phyloP scores from a whole-genome alignment of 2,888 invertebrate genomes.

The Synanthedon tipuliformis region DNA sequence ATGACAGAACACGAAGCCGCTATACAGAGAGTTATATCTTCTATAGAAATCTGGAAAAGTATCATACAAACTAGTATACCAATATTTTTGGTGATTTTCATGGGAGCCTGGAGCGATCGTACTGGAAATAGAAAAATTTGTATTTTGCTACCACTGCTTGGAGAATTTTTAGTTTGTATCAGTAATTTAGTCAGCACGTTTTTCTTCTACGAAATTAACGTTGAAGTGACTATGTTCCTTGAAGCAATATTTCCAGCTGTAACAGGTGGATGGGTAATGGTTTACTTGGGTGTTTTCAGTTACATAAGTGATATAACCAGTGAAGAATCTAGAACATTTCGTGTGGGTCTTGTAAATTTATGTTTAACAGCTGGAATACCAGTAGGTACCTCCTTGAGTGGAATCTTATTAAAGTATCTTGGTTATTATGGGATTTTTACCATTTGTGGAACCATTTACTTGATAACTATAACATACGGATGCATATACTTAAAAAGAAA shows the following conservation, averaged over 20 bases:
- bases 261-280: constrained; percentile 67
- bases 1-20: constrained; percentile 72
- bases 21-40: constrained; percentile 67
- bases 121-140: constrained; percentile 69
- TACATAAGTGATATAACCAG: constrained; percentile 72
- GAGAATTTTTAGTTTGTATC: constrained; percentile 58
- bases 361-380: constrained; percentile 71
- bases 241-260: constrained; percentile 67
- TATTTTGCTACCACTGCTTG: constrained; percentile 65
- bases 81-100: constrained; percentile 63
- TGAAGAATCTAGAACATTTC: constrained; percentile 64
- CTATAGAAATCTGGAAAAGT: constrained; percentile 69
- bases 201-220: constrained; percentile 63
- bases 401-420: constrained; percentile 47
- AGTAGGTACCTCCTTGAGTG: constrained; percentile 67
- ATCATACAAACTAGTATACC: constrained; percentile 69
- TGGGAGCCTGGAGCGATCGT: constrained; percentile 74
- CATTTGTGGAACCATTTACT: constrained; percentile 38
- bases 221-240: constrained; percentile 64
- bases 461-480: constrained; percentile 51
- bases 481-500: constrained; percentile 35
- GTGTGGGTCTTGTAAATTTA: constrained; percentile 72
- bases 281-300: constrained; percentile 70
- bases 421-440: constrained; percentile 58
- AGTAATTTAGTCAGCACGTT: constrained; percentile 64